phyloP scores from a whole-genome alignment of 2,797 vertebrate genomes.

The Anomalospiza imberbis region DNA sequence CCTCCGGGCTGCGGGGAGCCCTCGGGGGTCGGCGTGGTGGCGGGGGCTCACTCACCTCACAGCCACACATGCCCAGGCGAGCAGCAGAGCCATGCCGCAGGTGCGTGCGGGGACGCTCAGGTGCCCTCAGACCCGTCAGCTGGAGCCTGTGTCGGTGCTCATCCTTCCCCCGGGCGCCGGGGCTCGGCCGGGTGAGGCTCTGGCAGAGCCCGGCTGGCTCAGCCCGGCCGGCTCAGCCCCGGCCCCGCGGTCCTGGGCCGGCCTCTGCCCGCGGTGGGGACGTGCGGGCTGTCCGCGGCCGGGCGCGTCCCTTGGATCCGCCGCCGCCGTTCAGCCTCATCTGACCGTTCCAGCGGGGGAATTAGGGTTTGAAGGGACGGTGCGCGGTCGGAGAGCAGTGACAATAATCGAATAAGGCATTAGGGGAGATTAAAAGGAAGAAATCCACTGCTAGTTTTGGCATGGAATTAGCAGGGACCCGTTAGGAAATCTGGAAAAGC shows the following conservation, averaged over 20 bases:
- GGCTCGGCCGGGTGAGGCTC: background rate
- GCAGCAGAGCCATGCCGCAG: slow-evolving; percentile 82
- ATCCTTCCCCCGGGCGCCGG: slow-evolving; percentile 16
- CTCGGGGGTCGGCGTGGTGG: too few relatives aligned
- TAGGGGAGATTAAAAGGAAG: slow-evolving; percentile 81
- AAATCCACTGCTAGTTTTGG: slow-evolving; percentile 81
- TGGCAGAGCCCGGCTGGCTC: background rate
- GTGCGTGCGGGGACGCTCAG: slow-evolving; percentile 46
- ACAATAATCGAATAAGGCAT: slow-evolving; percentile 83
- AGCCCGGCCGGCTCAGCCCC: background rate
- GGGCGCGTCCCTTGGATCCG: background rate
- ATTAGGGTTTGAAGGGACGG: slow-evolving; percentile 83
- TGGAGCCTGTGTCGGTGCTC: slow-evolving; percentile 71
- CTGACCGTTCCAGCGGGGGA: slow-evolving; percentile 71
- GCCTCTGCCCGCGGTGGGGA: background rate
- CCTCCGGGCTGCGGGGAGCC: background rate
- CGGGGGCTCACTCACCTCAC: slow-evolving; percentile 79
- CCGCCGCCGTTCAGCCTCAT: slow-evolving; percentile 57
- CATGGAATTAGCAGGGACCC: slow-evolving; percentile 78
- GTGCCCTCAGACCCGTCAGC: slow-evolving; percentile 74
- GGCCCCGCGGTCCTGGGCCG: background rate
- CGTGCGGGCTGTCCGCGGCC: background rate
- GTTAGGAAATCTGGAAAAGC: slow-evolving; percentile 81
- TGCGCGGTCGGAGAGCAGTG: slow-evolving; percentile 77
- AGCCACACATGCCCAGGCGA: slow-evolving; percentile 80